Evolutionary conservation across 2,888 invertebrate species (phyloP).

Genomic region (Cephalotes varians): DNA sequence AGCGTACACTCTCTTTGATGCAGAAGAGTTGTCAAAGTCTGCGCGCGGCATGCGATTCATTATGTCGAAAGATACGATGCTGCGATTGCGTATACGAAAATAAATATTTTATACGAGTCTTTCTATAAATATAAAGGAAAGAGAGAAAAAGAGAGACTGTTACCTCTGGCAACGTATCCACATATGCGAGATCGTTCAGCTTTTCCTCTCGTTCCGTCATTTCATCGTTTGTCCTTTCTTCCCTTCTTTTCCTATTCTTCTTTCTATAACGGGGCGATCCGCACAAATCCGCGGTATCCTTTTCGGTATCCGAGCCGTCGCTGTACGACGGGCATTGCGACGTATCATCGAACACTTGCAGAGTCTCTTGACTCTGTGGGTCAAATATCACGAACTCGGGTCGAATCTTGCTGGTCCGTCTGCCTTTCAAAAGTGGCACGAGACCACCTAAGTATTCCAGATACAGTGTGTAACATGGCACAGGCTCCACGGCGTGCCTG

Average conservation of each 20-base stretch:
- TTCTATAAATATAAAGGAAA: background rate
- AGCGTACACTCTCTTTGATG: constrained; percentile 50
- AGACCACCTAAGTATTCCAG: constrained; percentile 98
- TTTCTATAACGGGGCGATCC: constrained; percentile 94
- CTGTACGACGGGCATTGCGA: constrained; percentile 84
- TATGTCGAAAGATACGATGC: constrained; percentile 33
- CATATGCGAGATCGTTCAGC: constrained; percentile 91
- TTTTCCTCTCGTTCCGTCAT: constrained; percentile 66
- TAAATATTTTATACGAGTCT: background rate
- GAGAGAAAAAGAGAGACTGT: constrained; percentile 23
- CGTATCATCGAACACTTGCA: constrained; percentile 78
- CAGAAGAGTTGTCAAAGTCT: constrained; percentile 59
- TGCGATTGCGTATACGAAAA: background rate
- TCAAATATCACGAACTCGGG: constrained; percentile 99
- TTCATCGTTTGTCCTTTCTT: constrained; percentile 85
- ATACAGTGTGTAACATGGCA: constrained; percentile 95
- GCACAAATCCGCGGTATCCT: constrained; percentile 88
- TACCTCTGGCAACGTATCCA: constrained; percentile 95
- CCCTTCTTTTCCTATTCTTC: constrained; percentile 87
- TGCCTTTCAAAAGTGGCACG: constrained; percentile 97
- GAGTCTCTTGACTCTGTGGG: constrained; percentile 92
- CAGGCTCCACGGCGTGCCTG: constrained; percentile 94
- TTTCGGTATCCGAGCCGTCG: constrained; percentile 88
- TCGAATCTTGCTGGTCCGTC: constrained; percentile 97
- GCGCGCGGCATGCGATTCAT: constrained; percentile 55